Base-by-base conservation (phyloP, 2,888 invertebrate species). In the Resseliella maxima region DNA sequence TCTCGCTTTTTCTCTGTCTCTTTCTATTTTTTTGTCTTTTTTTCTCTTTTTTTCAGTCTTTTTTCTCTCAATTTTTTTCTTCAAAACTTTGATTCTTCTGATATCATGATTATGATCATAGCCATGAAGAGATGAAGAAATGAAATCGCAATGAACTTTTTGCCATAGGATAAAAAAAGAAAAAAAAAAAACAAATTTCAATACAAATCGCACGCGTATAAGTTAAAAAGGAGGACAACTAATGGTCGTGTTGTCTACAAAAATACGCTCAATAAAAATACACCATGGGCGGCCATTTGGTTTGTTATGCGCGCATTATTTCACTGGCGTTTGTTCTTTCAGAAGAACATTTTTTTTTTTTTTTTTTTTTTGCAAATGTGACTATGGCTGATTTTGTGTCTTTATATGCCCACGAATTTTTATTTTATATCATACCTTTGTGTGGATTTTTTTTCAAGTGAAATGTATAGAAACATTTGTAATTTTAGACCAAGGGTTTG, bases 41-140 rank as follows among this genome's bases (percentile, higher is more conserved):
- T n/a, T n/a, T n/a, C n/a, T n/a, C n/a, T n/a, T n/a, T n/a, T n/a
- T n/a, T n/a, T n/a, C n/a, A n/a, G n/a, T n/a, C n/a, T n/a, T n/a
- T n/a, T n/a, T n/a, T n/a, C n/a, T n/a, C n/a, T n/a, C n/a, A n/a
- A n/a, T n/a, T n/a, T n/a, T n/a, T n/a, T n/a, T n/a, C n/a, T n/a
- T n/a, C n/a, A n/a, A n/a, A n/a, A n/a, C n/a, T n/a, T n/a, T n/a
- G n/a, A n/a, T n/a, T n/a, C n/a, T n/a, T n/a, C n/a, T n/a, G n/a
- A n/a, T n/a, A 59, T 72, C 72, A 72, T 72, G 35, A 72, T 72
- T 72, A 12, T 72, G 72, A 72, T 72, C 72, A 72, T 72, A 59
- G 12, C 6, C 41, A 41, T n/a, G n/a, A n/a, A n/a, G n/a, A n/a
- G n/a, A n/a, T n/a, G n/a, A 59, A 59, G 46, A 72, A 72, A 31